Conservation (phyloP, 2,888 invertebrate species). For the Anagyrus pseudococci region DNA sequence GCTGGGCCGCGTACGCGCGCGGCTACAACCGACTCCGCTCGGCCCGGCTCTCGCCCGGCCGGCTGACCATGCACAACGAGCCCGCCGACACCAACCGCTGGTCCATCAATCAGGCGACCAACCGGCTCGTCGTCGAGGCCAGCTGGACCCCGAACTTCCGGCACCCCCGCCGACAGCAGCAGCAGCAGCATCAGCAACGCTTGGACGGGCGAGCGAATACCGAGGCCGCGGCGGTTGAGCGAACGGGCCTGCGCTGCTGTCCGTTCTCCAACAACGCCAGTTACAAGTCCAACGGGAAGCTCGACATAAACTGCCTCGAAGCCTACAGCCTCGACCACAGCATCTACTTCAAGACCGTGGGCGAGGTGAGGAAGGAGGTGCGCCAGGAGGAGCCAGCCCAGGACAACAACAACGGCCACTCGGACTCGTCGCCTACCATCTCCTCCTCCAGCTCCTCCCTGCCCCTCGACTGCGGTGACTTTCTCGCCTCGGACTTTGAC, state of each 20-base stretch:
- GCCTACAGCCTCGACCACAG: conserved; percentile 58
- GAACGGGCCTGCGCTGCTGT: conserved; percentile 53
- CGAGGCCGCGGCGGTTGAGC: conserved; percentile 9
- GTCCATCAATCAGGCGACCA: conserved; percentile 43
- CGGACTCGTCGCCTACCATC: no score
- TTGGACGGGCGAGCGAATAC: no score
- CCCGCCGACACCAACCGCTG: conserved; percentile 37
- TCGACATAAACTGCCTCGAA: conserved; percentile 55
- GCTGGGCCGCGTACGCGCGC: conserved; percentile 54
- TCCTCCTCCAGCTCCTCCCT: not conserved
- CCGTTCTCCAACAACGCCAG: conserved; percentile 48
- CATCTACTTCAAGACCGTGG: conserved; percentile 59
- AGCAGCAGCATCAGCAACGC: not conserved
- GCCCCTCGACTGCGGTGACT: conserved; percentile 35
- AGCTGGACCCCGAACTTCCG: conserved; percentile 36
- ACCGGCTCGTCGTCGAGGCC: conserved; percentile 46
- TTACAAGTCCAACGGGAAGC: conserved; percentile 53
- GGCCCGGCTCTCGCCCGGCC: conserved; percentile 48
- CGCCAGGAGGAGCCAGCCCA: not conserved
- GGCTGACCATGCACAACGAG: conserved; percentile 50
- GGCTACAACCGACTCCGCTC: conserved; percentile 57
- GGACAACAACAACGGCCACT: conserved; percentile 36
- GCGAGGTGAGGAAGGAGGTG: conserved; percentile 49
- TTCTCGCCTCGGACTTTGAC: conserved; percentile 34
- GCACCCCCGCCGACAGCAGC: not conserved